Percentiles rank a stretch among this genome's conserved stretches.
phyloP scores from a whole-genome alignment of 2,113 vertebrate genomes.

The Myocastor coypus region DNA sequence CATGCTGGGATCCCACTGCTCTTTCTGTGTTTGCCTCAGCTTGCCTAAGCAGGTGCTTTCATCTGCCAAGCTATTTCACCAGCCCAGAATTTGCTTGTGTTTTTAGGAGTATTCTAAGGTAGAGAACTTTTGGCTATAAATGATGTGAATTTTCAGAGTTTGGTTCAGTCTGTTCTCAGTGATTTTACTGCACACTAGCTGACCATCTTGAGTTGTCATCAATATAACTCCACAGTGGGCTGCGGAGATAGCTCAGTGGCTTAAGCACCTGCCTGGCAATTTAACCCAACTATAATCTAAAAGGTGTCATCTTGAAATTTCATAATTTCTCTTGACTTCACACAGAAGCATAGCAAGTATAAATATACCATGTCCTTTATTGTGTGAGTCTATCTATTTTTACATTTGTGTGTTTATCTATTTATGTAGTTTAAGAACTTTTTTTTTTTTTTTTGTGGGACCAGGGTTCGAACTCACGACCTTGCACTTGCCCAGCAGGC shows the following conservation, averaged over 20 bases:
- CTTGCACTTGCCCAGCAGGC: no score
- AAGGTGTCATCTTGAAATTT: neutral
- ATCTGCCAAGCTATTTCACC: no score
- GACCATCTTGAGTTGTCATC: neutral
- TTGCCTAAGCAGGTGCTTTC: no score
- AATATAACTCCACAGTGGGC: neutral
- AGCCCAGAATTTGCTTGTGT: neutral
- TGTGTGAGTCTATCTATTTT: neutral
- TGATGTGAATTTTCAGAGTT: rapidly evolving
- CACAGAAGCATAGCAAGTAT: neutral
- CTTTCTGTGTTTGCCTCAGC: no score
- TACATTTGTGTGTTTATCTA: neutral
- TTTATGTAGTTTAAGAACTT: neutral
- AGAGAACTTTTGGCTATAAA: neutral
- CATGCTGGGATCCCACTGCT: no score
- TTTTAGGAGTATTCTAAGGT: neutral
- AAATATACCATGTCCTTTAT: neutral
- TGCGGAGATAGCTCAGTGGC: no score
- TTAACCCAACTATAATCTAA: neutral
- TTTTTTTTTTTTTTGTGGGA: no score
- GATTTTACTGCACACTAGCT: neutral
- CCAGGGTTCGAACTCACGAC: no score
- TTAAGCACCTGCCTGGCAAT: no score
- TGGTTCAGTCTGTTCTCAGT: neutral
- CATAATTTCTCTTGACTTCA: neutral